Base-by-base conservation (phyloP, 2,888 invertebrate genomes). In the Mechanitis messenoides region DNA sequence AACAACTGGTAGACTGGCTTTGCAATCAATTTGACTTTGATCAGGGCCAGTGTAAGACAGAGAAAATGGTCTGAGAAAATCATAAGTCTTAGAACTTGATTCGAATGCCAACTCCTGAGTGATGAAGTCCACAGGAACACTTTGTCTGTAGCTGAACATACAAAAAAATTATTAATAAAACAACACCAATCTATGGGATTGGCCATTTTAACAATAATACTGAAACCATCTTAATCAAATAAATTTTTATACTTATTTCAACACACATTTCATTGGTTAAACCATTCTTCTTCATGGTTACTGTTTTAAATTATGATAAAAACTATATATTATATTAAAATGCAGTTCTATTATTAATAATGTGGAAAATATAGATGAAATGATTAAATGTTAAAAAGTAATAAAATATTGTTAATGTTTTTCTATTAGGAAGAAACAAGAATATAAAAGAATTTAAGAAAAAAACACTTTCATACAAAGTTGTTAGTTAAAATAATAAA, bases 81-180 rank as follows among this genome's bases (percentile, higher is more conserved):
- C 95, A 87, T 94, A 90, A 90, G 96, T 96, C 87, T 96, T 95
- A 85, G 94, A 94, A 82, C 90, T 91, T 74, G 94, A 93, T 79
- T 94, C 93, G 92, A 98, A 97, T 81, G 95, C 96, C 93, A 98
- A 92, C 92, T 96, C 95, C 87, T 94, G 93, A 83, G 93, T 91
- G 91, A 98, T 92, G 93, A 94, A 95, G 85, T 94, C 93, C 91
- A 97, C 93, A 77, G 95, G 94, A 91, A 98, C 93, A 87, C 92
- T 93, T 91, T 96, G 98, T 80, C 98, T 97, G 93, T 96, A 98
- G 93, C 98, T 97, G 95, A 85, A 93, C 92, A 91, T 89, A 91
- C 77, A 88, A 90, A 50, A 76, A 80, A 80, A 75, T 84, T 72
- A 73, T 86, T 88, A 85, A 76, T 83, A 76, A 68, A 78, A 81